Percentiles rank a stretch among this genome's conserved stretches.
phyloP scores from a whole-genome alignment of 2,113 vertebrate species.

The Clupea harengus region DNA sequence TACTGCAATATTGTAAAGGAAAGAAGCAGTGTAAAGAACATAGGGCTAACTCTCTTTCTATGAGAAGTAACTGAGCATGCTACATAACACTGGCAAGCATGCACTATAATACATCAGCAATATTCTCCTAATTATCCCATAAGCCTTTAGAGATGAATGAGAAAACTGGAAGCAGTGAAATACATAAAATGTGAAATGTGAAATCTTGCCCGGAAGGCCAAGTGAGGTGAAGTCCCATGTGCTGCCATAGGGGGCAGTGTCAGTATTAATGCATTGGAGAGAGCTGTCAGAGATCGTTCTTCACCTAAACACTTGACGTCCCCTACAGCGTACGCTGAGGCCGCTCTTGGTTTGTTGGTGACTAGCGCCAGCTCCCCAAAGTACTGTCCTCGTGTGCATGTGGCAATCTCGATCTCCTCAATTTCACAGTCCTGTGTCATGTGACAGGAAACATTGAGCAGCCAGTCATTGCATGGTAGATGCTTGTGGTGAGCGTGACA shows the following conservation, averaged over 20 bases:
- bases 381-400: slow-evolving; percentile 80
- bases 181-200: not conserved
- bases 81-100: not conserved
- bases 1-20: too few relatives aligned
- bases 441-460: not conserved
- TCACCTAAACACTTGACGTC: slow-evolving; percentile 82
- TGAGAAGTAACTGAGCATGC: not conserved
- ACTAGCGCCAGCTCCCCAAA: slow-evolving; percentile 83
- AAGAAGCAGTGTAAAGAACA: too few relatives aligned
- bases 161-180: not conserved
- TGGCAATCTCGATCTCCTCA: slow-evolving; percentile 78
- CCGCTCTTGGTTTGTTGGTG: slow-evolving; percentile 81
- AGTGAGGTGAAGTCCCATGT: not conserved
- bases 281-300: not conserved
- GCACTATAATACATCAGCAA: not conserved
- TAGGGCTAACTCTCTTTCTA: not conserved
- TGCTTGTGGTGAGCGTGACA: not conserved
- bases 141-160: not conserved
- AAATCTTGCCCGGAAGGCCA: not conserved
- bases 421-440: slow-evolving; percentile 13
- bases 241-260: not conserved
- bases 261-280: not conserved
- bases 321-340: slow-evolving; percentile 78
- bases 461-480: not conserved
- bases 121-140: not conserved